Base-by-base conservation (phyloP, 2,888 invertebrate species). In the Petrolisthes manimaculis region DNA sequence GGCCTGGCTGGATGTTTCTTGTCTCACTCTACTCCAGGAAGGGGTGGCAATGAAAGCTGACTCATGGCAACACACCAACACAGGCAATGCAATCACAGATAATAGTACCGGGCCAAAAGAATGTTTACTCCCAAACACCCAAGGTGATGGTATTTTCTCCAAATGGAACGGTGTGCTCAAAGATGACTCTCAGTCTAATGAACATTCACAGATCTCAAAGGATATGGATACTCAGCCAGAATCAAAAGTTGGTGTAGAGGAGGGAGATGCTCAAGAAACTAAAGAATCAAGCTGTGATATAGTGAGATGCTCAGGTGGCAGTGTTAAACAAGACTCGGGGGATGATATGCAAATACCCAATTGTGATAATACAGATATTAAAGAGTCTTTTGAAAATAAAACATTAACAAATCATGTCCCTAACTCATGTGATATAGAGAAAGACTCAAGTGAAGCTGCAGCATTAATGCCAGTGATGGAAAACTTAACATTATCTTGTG, bases 1-100 rank as follows among this genome's bases (percentile, higher is more conserved):
- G 24, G 87, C 89, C 8, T 89, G 89, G 89, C 61, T 89, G 74
- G 84, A 88, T 14, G 75, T 67, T 18, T 81, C 55, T 61, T 51
- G 77, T 3, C 37, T 75, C 18, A 14, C 51, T 21, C 21, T 54
- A n/a, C 37, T 75, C 18, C n/a, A 75, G 12, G 80, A 75, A 51
- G 88, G 88, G 12, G 88, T 88, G 21, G 61, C 79, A 12, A 9
- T 88, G 18, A 84, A 74, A 54, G 79, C 88, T 8, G 84, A 83
- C 21, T 53, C 54, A 8, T 87, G 86, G 86, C 53, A 53, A 21
- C 77, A 83, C 18, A 61, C 12, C 61, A 61, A 14, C 12, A 18
- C 12, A 61, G 61, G 61, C 61, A 18, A 61, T 18, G 12, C 9
- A 61, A 18, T 61, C 61, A 18, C 9, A 14, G 18, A 18, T 14